These are phyloP conservation scores for Brachyopa scutellaris DNA, from an alignment of 2,888 invertebrate species.

Conservation along the genomic window DNA sequence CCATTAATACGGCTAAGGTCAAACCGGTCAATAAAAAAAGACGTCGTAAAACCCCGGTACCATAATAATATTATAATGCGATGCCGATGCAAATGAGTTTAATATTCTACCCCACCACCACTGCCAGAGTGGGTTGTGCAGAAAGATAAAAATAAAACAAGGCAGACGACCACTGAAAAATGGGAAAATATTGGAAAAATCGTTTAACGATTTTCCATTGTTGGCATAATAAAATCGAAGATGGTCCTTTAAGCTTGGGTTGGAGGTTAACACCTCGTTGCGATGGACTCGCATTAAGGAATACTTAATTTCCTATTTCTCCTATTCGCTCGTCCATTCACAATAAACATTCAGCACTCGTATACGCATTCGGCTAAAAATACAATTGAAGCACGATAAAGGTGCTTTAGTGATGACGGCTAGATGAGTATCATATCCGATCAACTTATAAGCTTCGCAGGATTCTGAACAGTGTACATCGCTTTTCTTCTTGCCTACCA, in stretches of 20 bases:
- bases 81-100: slow-evolving; percentile 26
- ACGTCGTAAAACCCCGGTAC: neutral
- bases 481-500: slow-evolving; percentile 9
- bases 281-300: neutral
- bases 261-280: neutral
- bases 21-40: slow-evolving; percentile 7
- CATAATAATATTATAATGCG: slow-evolving; percentile 28
- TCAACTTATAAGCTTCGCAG: slow-evolving; percentile 27
- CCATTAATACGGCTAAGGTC: slow-evolving; percentile 21
- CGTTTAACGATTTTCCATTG: slow-evolving; percentile 24
- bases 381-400: neutral
- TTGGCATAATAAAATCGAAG: slow-evolving; percentile 21
- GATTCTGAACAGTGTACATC: slow-evolving; percentile 16
- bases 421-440: slow-evolving; percentile 44
- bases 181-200: slow-evolving; percentile 3
- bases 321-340: neutral
- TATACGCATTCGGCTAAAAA: neutral
- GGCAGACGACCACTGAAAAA: neutral
- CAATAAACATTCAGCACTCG: neutral
- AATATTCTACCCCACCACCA: neutral
- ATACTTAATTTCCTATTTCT: neutral
- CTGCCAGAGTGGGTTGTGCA: neutral
- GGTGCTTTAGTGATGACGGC: neutral
- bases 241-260: neutral
- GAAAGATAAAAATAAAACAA: neutral